Percentiles rank a stretch among this genome's conserved stretches.
These are phyloP conservation scores for Diplolepis rosae DNA, from an alignment of 2,888 invertebrate species.

Conservation along the genomic window DNA sequence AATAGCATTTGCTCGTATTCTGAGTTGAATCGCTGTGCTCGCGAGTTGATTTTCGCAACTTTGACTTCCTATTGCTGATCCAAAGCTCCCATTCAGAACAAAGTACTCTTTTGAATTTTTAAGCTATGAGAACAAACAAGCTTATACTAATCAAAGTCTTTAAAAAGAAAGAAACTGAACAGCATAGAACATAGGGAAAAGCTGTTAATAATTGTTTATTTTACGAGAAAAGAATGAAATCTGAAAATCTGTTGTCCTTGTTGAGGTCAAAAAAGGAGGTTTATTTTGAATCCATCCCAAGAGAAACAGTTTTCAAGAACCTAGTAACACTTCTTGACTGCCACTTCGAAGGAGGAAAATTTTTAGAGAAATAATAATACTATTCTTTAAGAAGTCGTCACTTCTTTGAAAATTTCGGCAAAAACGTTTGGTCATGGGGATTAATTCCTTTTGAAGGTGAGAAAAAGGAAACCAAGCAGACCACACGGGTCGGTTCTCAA, in stretches of 20 bases:
- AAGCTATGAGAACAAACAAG: background rate
- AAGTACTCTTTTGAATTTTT: background rate
- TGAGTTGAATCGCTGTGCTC: background rate
- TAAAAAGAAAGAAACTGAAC: background rate
- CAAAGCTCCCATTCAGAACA: background rate
- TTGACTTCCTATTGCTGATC: background rate
- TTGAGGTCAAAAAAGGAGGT: background rate
- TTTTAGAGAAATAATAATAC: slow-evolving; percentile 17
- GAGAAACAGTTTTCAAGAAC: slow-evolving; percentile 26
- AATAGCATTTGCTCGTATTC: slow-evolving; percentile 18
- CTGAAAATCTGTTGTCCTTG: background rate
- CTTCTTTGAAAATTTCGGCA: slow-evolving; percentile 30
- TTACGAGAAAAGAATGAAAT: slow-evolving; percentile 10
- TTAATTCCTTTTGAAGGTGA: slow-evolving; percentile 39
- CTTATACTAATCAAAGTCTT: background rate
- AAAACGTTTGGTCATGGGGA: slow-evolving; percentile 48
- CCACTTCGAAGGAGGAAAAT: slow-evolving; percentile 9
- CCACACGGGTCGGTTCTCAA: slow-evolving; percentile 55
- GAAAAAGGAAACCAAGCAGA: slow-evolving; percentile 37
- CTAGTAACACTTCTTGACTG: slow-evolving; percentile 10
- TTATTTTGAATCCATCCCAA: slow-evolving; percentile 22
- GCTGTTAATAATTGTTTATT: slow-evolving; percentile 18
- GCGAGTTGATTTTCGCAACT: background rate
- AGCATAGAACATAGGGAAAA: background rate
- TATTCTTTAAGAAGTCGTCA: slow-evolving; percentile 7